Evolutionary conservation across 2,113 vertebrate species (phyloP).

Genomic region (Hippocampus barbouri): DNA sequence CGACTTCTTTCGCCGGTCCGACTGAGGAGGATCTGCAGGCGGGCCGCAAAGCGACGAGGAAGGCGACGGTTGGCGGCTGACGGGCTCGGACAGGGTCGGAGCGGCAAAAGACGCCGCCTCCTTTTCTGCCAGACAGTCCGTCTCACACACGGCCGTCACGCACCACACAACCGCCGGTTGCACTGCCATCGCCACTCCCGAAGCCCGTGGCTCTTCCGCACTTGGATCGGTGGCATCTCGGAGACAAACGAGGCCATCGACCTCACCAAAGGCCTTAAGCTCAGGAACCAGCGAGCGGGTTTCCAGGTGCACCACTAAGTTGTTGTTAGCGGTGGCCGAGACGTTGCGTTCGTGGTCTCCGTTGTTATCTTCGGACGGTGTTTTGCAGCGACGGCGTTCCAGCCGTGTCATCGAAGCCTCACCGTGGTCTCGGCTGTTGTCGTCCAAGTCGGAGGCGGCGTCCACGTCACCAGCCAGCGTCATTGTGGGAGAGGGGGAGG

Average conservation of each 20-base stretch:
- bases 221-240: constrained; percentile 39
- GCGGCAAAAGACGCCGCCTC: constrained; percentile 10
- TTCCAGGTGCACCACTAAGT: constrained; percentile 71
- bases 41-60: constrained; percentile 33
- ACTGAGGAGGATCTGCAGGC: neutral
- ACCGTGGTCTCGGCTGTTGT: neutral
- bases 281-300: constrained; percentile 74
- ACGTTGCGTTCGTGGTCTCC: neutral
- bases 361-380: neutral
- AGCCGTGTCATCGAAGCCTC: neutral
- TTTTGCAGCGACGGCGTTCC: neutral
- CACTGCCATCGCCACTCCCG: neutral
- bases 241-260: neutral
- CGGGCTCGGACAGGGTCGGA: constrained; percentile 38
- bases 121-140: neutral
- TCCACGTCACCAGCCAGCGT: neutral
- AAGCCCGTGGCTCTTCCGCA: constrained; percentile 40
- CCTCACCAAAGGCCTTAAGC: constrained; percentile 65
- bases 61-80: constrained; percentile 58
- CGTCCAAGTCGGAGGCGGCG: constrained; percentile 27
- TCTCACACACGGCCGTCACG: constrained; percentile 53
- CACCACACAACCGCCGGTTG: constrained; percentile 37
- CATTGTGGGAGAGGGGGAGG: neutral
- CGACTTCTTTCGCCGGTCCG: neutral
- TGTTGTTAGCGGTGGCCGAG: neutral